Evolutionary conservation across 2,113 vertebrate genomes (phyloP).

Genomic region (Stegostoma tigrinum): DNA sequence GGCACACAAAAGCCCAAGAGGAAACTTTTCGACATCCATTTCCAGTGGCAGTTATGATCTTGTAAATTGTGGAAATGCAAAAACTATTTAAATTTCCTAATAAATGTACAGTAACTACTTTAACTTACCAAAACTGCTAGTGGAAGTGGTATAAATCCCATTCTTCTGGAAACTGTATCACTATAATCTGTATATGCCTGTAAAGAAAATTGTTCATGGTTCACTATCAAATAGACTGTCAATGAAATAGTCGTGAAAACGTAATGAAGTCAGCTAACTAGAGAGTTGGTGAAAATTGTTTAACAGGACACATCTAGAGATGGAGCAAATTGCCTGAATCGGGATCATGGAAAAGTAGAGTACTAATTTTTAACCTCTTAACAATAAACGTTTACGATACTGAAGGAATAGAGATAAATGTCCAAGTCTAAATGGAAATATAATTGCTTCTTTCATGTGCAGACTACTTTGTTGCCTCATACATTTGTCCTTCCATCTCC

Average conservation of each 20-base stretch:
- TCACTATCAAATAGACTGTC: background rate
- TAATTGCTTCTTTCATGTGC: background rate
- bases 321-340: background rate
- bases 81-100: background rate
- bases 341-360: background rate
- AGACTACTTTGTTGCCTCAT: background rate
- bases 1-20: background rate
- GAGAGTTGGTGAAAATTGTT: background rate
- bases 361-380: background rate
- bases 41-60: background rate
- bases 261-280: background rate
- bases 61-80: background rate
- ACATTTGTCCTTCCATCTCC: background rate
- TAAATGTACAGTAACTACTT: background rate
- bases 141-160: slow-evolving; percentile 98
- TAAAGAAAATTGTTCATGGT: slow-evolving; percentile 42
- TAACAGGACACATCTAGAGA: background rate
- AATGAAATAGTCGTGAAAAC: background rate
- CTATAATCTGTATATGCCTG: slow-evolving; percentile 96
- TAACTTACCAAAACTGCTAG: slow-evolving; percentile 85
- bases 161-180: slow-evolving; percentile 88
- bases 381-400: background rate
- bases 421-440: background rate
- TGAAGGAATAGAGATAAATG: too few relatives aligned
- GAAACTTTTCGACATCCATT: background rate